phyloP scores from a whole-genome alignment of 2,797 vertebrate genomes.

The Denticeps clupeoides region DNA sequence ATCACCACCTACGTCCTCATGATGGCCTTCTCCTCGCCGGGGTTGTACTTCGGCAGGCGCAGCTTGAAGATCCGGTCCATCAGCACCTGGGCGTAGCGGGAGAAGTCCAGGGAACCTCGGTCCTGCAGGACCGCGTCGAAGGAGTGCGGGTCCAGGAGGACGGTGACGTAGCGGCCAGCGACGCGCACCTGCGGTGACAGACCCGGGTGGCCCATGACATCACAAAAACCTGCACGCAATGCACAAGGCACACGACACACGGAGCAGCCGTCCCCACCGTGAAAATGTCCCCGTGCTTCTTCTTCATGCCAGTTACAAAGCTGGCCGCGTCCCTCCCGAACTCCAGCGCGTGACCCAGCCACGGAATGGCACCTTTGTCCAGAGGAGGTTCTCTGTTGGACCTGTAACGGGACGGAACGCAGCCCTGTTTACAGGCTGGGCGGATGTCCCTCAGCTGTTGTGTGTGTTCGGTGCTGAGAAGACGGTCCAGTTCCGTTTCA shows the following conservation, averaged over 20 bases:
- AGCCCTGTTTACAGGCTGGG: too few species aligned
- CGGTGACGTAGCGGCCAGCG: conserved; percentile 68
- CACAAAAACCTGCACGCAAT: not conserved
- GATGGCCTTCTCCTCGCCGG: conserved; percentile 48
- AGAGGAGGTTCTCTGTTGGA: conserved; percentile 67
- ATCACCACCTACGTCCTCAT: conserved; percentile 55
- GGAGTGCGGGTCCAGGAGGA: conserved; percentile 74
- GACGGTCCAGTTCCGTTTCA: too few species aligned
- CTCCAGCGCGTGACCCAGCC: conserved; percentile 76
- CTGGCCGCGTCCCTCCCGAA: conserved; percentile 73
- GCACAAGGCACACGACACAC: not conserved
- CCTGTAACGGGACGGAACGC: conserved; percentile 38
- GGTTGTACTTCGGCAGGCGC: conserved; percentile 57
- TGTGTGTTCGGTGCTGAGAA: too few species aligned
- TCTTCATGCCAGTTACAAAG: conserved; percentile 73
- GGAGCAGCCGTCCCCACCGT: conserved; percentile 55
- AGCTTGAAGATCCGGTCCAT: conserved; percentile 81
- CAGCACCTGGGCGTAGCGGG: conserved; percentile 62
- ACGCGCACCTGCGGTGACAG: conserved; percentile 56
- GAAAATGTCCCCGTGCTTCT: conserved; percentile 76
- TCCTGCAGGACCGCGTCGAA: conserved; percentile 65
- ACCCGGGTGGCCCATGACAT: not conserved
- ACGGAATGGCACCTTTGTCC: conserved; percentile 70
- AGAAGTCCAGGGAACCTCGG: conserved; percentile 60
- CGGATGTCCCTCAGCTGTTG: too few species aligned